Conservation (phyloP, 2,888 invertebrate genomes). For the Margaritifera margaritifera region DNA sequence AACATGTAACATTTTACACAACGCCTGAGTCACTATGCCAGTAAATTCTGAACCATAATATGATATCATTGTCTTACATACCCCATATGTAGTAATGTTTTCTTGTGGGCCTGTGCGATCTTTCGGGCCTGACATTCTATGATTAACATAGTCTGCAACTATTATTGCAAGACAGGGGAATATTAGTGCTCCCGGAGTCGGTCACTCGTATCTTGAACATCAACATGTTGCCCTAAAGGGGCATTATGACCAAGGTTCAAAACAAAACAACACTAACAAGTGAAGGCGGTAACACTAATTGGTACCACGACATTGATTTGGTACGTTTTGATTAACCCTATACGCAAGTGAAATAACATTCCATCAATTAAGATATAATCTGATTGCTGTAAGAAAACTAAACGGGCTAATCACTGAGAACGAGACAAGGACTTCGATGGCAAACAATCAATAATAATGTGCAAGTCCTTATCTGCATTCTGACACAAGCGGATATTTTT, state of each 20-base stretch:
- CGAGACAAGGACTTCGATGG: conserved; percentile 12
- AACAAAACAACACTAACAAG: conserved; percentile 14
- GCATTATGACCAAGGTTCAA: conserved; percentile 29
- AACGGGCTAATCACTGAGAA: conserved; percentile 25
- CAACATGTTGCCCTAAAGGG: conserved; percentile 23
- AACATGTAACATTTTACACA: conserved; percentile 25
- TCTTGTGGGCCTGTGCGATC: conserved; percentile 8
- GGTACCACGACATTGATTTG: conserved; percentile 13
- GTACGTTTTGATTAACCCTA: conserved; percentile 18
- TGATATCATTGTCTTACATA: conserved; percentile 21
- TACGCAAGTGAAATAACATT: conserved; percentile 21
- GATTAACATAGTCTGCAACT: conserved; percentile 22
- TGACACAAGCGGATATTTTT: conserved; percentile 18
- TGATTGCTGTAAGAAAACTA: conserved; percentile 17
- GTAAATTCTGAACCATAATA: conserved; percentile 28
- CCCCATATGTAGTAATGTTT: conserved; percentile 10
- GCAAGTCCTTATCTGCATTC: conserved; percentile 9
- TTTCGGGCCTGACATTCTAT: conserved; percentile 21
- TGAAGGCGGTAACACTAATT: conserved; percentile 24
- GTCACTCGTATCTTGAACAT: conserved; percentile 32
- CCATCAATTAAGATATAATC: conserved; percentile 22
- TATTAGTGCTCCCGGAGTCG: conserved; percentile 21
- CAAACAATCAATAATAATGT: conserved; percentile 20
- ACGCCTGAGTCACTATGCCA: conserved; percentile 13
- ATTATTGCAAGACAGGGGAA: conserved; percentile 14